Conservation (phyloP, 2,113 vertebrate species). For the Cynopterus brachyotis region DNA sequence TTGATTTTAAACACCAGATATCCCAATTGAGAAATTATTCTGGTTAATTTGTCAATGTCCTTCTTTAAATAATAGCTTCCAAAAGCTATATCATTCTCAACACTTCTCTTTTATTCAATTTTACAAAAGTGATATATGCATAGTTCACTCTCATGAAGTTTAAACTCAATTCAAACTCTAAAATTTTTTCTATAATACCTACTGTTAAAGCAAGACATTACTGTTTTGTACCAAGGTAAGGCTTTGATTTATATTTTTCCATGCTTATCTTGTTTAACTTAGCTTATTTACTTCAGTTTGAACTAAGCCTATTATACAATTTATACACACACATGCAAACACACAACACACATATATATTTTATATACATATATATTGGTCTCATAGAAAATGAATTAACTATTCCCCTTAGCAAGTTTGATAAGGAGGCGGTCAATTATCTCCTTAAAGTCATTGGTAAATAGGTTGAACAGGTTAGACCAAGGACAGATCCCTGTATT, state of each 20-base stretch:
- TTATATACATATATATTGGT: neutral
- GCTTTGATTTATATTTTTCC: neutral
- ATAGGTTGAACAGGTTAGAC: neutral
- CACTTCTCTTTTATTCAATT: neutral
- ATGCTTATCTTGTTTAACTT: neutral
- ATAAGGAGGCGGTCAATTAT: slow-evolving; percentile 30
- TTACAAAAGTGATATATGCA: neutral
- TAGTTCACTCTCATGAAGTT: neutral
- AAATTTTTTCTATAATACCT: neutral
- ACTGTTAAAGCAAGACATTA: neutral
- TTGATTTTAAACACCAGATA: slow-evolving; percentile 33
- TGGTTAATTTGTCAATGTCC: neutral
- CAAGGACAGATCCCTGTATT: neutral
- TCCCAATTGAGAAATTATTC: neutral
- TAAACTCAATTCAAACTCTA: slow-evolving; percentile 15
- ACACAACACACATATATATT: neutral
- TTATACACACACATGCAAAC: neutral
- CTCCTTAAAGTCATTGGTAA: slow-evolving; percentile 23
- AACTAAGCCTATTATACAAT: neutral
- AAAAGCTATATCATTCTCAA: neutral
- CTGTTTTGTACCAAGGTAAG: neutral
- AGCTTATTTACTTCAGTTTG: neutral
- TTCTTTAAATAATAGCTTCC: neutral
- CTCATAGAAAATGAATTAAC: slow-evolving; percentile 34
- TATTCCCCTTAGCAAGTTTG: neutral